Evolutionary conservation across 2,113 vertebrate species (phyloP).

Genomic region (Machaerirhynchus nigripectus): DNA sequence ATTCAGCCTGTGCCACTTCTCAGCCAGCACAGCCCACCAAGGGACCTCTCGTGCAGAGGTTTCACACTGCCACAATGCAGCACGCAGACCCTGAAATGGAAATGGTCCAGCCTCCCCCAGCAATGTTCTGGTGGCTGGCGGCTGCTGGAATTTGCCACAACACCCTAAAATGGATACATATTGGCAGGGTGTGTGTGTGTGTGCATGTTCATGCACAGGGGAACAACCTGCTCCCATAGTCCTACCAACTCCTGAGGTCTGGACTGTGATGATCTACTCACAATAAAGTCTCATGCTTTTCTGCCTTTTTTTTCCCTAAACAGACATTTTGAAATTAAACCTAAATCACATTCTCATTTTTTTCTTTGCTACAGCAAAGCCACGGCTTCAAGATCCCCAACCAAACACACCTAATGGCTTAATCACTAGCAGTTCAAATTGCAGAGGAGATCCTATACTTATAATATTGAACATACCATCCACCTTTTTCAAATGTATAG

Average conservation of each 20-base stretch:
- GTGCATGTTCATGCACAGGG: no score
- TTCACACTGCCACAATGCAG: neutral
- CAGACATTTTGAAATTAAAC: neutral
- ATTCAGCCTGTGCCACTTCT: neutral
- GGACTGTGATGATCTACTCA: neutral
- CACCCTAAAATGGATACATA: neutral
- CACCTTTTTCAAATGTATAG: neutral
- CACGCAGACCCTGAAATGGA: neutral
- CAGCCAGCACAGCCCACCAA: neutral
- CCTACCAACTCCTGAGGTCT: neutral
- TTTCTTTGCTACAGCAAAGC: neutral
- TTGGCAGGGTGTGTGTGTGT: no score
- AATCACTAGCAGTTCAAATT: neutral
- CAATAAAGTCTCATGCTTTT: neutral
- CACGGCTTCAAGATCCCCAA: neutral
- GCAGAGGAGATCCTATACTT: neutral
- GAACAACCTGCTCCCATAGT: neutral
- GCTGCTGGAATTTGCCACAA: neutral
- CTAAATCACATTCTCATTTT: neutral
- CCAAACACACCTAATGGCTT: neutral
- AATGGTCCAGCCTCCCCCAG: neutral
- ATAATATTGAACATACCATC: fast-evolving
- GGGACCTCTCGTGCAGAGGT: fast-evolving
- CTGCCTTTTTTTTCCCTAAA: neutral
- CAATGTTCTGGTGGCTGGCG: neutral